Evolutionary conservation across 2,888 invertebrate genomes (phyloP).

Genomic region (Caenorhabditis sp.): DNA sequence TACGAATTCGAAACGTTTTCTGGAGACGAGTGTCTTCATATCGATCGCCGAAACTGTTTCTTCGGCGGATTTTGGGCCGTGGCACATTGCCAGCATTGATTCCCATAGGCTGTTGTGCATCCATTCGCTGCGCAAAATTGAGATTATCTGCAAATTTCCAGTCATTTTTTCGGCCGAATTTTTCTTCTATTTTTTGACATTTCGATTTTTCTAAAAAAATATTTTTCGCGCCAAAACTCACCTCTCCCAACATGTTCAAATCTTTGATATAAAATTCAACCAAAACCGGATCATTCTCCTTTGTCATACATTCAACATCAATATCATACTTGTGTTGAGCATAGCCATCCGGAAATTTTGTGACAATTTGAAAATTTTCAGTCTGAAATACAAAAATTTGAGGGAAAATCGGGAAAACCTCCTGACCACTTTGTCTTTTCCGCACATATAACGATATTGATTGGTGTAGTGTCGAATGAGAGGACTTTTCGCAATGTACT

Average conservation of each 20-base stretch:
- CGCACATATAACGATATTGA: slow-evolving; percentile 33
- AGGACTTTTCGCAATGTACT: slow-evolving; percentile 28
- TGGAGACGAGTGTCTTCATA: slow-evolving; percentile 2
- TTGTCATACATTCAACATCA: slow-evolving; percentile 16
- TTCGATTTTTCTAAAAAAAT: too few species aligned
- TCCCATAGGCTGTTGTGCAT: slow-evolving; percentile 47
- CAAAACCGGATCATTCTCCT: slow-evolving; percentile 39
- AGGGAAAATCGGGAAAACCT: neutral
- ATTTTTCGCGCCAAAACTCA: slow-evolving; percentile 8
- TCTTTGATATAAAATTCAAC: slow-evolving; percentile 44
- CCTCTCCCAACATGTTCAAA: slow-evolving; percentile 26
- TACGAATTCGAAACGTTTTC: slow-evolving; percentile 25
- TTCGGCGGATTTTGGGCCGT: neutral
- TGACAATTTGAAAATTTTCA: slow-evolving; percentile 10
- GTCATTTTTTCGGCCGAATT: neutral
- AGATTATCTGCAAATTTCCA: slow-evolving; percentile 8
- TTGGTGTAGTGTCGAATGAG: slow-evolving; percentile 39
- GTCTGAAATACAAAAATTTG: slow-evolving; percentile 4
- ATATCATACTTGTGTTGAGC: slow-evolving; percentile 38
- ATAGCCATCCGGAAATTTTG: slow-evolving; percentile 26
- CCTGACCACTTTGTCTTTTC: neutral
- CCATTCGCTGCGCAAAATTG: slow-evolving; percentile 36
- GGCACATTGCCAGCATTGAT: slow-evolving; percentile 40
- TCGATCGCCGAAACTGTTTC: slow-evolving; percentile 9
- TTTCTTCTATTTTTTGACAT: neutral